Evolutionary conservation across 1,140 invertebrate species (phyloP), one percentile per base, ranked within the genome.

Genomic region (Meloidogyne exigua): DNA sequence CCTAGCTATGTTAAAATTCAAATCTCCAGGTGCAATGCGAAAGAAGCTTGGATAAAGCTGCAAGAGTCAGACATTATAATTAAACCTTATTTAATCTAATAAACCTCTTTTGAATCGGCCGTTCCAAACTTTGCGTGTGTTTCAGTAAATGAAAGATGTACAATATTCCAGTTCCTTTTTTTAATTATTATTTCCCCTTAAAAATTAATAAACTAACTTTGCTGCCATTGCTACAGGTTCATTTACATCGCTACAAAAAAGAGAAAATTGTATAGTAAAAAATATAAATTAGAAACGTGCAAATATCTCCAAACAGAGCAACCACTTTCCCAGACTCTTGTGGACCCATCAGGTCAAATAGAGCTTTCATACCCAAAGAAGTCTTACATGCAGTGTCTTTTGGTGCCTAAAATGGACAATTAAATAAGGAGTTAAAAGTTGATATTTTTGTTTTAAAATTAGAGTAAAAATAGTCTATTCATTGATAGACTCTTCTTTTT

Each of bases 81-180:
- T 23, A 73, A 18, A 9, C 21, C 4, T 28, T 7, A 73, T 1
- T 84, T 86, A 62, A 88, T 84, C 42, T 18, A 18, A 49, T n/a
- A 57, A 82, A 87, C 75, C 87, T 85, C 83, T 81, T 98, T 90
- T 96, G 96, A 89, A 96, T 97, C 3, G 94, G 95, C 88, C 95
- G 92, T 93, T 0, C 94, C 95, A 89, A 98, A 96, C 92, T 96
- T 95, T 1, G 96, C 95, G 89, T 98, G 95, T 18, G 95, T 98
- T 88, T 99, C 96, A 2, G 95, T 95, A 88, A 98, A 99, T 2
- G 95, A 96, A 26, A 99, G 89, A 91, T 95, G 95, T 0, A 93
- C 94, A 70, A 98, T 91, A 85, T 95, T 92, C 94, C 95, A 98
- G 87, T 94, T 73, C 28, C 68, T 71, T 26, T 67, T 28, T 32